phyloP scores from a whole-genome alignment of 2,888 invertebrate species.

The Rambutsinella grinnellia region DNA sequence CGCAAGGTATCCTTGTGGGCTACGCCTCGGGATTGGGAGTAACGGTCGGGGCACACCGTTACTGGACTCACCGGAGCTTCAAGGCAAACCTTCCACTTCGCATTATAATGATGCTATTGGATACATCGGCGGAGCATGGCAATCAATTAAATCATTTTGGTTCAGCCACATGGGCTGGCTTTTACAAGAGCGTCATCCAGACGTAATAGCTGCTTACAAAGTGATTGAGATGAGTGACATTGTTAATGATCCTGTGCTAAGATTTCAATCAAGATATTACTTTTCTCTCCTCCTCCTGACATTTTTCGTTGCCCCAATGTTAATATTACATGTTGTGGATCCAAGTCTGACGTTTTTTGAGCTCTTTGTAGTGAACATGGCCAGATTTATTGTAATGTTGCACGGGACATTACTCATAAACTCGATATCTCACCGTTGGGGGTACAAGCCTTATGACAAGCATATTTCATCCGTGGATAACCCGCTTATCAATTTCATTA shows the following conservation, averaged over 20 bases:
- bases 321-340: neutral
- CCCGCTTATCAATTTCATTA: neutral
- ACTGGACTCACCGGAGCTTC: neutral
- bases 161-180: conserved; percentile 97
- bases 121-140: conserved; percentile 67
- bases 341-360: conserved; percentile 70
- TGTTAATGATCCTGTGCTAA: conserved; percentile 81
- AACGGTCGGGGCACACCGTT: neutral
- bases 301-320: neutral
- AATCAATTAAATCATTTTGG: conserved; percentile 93
- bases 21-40: too few relatives aligned
- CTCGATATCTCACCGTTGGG: conserved; percentile 91
- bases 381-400: conserved; percentile 69
- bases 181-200: conserved; percentile 89
- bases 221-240: conserved; percentile 88
- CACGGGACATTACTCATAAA: conserved; percentile 96
- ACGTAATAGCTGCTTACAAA: conserved; percentile 87
- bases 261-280: conserved; percentile 2
- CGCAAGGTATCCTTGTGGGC: too few relatives aligned
- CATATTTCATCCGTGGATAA: neutral
- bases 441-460: conserved; percentile 80
- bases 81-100: neutral
- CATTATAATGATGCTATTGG: neutral
- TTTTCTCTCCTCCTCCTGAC: neutral
- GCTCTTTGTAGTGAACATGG: neutral